Evolutionary conservation across 1,140 invertebrate genomes (phyloP).

Genomic region (Drosophila ficusphila): DNA sequence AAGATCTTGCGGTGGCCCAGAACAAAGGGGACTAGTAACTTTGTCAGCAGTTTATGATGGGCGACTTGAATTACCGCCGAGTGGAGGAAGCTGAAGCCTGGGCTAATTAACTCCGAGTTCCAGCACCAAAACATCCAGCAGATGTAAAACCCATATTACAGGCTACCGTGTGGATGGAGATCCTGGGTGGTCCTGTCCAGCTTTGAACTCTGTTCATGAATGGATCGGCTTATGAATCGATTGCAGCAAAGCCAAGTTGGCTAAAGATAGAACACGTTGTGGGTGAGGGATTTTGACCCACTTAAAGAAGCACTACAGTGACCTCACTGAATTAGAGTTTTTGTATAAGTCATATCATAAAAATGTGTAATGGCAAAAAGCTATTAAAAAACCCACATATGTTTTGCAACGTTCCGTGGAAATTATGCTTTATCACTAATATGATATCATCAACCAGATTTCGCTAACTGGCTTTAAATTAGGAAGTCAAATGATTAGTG

Average conservation of each 20-base stretch:
- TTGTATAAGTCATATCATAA: too few species aligned
- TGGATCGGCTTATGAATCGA: constrained; percentile 31
- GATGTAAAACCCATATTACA: constrained; percentile 1
- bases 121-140: neutral
- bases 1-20: constrained; percentile 66
- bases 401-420: neutral
- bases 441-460: constrained; percentile 27
- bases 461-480: constrained; percentile 21
- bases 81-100: constrained; percentile 2
- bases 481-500: constrained; percentile 17
- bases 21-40: constrained; percentile 48
- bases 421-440: neutral
- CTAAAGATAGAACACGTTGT: neutral
- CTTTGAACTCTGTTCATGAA: constrained; percentile 18
- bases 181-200: constrained; percentile 36
- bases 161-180: constrained; percentile 23
- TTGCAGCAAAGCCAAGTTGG: neutral
- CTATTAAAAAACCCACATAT: neutral
- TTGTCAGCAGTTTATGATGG: constrained; percentile 74
- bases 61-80: constrained; percentile 66
- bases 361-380: too few species aligned
- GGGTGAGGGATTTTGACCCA: neutral
- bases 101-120: constrained; percentile 42
- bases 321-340: neutral
- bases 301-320: neutral